Percentiles rank a stretch among this genome's conserved stretches.
These are phyloP conservation scores for Chloroclysta siterata DNA, from an alignment of 2,888 invertebrate species.

Conservation along the genomic window DNA sequence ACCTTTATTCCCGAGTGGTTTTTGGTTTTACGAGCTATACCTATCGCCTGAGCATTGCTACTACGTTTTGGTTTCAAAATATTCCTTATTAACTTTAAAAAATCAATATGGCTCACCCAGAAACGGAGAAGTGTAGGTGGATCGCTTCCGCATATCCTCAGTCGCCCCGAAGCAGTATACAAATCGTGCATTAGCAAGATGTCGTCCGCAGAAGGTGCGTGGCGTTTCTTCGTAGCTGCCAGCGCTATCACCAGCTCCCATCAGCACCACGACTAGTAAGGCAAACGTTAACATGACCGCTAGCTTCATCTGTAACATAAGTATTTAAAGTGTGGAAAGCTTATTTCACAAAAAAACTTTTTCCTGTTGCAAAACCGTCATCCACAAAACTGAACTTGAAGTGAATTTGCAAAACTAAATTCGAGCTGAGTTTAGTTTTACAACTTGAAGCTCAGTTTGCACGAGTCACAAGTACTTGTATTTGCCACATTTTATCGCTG, in stretches of 20 bases:
- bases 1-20: no score
- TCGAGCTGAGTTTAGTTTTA: no score
- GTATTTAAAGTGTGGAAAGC: not conserved
- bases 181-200: not conserved
- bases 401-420: no score
- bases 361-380: no score
- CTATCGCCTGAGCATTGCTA: no score
- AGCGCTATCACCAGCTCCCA: not conserved
- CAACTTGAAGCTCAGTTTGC: no score
- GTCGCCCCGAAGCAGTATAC: not conserved
- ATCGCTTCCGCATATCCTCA: not conserved
- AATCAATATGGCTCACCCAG: not conserved
- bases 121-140: not conserved
- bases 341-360: not conserved
- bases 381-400: no score
- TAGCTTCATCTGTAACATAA: not conserved
- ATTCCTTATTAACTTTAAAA: no score
- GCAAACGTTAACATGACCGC: not conserved
- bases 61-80: no score
- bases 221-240: not conserved
- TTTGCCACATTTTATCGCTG: no score
- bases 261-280: not conserved
- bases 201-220: not conserved
- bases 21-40: no score
- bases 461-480: no score